Evolutionary conservation across 2,113 vertebrate species (phyloP).

Genomic region (Paramormyrops kingsleyae): DNA sequence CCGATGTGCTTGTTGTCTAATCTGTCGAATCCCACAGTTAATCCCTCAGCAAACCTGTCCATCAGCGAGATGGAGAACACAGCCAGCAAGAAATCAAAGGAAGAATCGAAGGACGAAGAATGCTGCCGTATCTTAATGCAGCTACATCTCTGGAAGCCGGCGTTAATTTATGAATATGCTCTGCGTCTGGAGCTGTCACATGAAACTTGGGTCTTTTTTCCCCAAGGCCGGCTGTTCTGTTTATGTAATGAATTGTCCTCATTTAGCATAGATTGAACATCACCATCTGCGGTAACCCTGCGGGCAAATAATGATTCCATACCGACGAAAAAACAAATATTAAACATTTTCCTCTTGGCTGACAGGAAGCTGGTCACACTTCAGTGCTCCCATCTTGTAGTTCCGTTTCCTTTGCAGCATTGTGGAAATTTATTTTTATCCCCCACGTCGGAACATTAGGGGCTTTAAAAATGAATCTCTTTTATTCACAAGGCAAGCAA

Average conservation of each 20-base stretch:
- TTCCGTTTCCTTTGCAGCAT: not conserved
- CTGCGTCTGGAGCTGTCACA: not conserved
- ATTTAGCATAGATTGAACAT: conserved; percentile 24
- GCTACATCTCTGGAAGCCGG: not conserved
- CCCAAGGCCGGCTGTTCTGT: not conserved
- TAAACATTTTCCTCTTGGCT: conserved; percentile 12
- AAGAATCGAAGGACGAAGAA: not conserved
- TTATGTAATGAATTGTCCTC: conserved; percentile 29
- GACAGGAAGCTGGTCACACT: conserved; percentile 10
- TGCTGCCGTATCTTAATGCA: not conserved
- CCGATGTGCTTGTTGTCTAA: not conserved
- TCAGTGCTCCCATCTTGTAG: not conserved
- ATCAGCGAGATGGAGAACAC: not conserved
- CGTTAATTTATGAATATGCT: not conserved
- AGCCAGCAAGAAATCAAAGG: not conserved
- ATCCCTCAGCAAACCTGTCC: not conserved
- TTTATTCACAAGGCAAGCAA: not conserved
- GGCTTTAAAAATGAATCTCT: conserved; percentile 21
- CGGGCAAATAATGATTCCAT: conserved; percentile 26
- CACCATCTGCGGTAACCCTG: conserved; percentile 30
- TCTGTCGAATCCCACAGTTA: not conserved
- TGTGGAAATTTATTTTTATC: conserved; percentile 6
- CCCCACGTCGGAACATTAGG: not conserved
- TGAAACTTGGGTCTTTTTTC: not conserved
- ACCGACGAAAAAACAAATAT: conserved; percentile 20